phyloP scores from a whole-genome alignment of 1,140 invertebrate genomes.

The Cataglyphis hispanica region DNA sequence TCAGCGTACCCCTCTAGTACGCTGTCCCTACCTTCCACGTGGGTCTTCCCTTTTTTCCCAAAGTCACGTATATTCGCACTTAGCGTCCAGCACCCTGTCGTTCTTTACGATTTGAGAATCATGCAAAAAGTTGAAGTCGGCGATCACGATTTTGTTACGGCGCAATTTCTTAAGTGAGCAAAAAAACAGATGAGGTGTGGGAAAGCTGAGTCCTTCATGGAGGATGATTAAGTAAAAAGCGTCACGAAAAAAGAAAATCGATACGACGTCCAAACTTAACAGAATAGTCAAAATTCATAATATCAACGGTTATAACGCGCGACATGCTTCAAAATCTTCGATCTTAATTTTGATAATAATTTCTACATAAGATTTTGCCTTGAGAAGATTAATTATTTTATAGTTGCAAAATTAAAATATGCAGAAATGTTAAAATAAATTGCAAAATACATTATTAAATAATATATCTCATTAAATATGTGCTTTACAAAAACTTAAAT shows the following conservation, averaged over 20 bases:
- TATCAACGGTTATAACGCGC: not conserved
- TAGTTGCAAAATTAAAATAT: not conserved
- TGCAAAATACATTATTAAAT: not conserved
- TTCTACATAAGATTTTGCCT: not conserved
- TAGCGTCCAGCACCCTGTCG: not conserved
- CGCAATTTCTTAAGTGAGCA: not conserved
- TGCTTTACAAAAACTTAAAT: not conserved
- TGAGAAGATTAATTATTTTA: not conserved
- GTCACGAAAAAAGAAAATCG: not conserved
- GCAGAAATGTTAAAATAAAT: not conserved
- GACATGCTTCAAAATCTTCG: not conserved
- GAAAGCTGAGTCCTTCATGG: not conserved
- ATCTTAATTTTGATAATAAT: not conserved
- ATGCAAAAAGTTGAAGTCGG: slow-evolving; percentile 12
- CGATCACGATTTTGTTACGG: not conserved
- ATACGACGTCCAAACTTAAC: not conserved
- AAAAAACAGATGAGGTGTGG: not conserved
- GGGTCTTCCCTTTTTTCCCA: slow-evolving; percentile 23
- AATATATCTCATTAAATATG: not conserved
- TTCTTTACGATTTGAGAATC: slow-evolving; percentile 23
- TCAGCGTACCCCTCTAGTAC: slow-evolving; percentile 61
- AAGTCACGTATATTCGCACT: slow-evolving; percentile 69
- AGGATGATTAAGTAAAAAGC: not conserved
- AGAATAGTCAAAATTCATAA: not conserved
- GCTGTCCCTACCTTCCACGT: slow-evolving; percentile 64